Evolutionary conservation across 2,888 invertebrate species (phyloP).

Genomic region (Torymus tubicola): DNA sequence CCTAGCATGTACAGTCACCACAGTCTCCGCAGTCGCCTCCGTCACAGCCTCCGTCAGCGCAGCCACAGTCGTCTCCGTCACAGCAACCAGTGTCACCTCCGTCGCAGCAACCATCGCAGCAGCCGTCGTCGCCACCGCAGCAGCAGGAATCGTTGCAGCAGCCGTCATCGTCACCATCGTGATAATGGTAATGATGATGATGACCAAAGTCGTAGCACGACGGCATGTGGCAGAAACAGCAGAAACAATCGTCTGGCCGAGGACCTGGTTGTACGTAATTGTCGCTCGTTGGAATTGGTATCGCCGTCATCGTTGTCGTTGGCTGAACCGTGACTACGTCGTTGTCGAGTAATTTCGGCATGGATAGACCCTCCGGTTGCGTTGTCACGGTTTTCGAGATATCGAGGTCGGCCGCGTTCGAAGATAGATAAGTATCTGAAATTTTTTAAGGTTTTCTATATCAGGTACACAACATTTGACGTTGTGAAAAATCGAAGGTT

Average conservation of each 20-base stretch:
- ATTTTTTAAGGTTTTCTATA: too few species aligned
- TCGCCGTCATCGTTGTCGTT: background rate
- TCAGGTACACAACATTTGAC: too few species aligned
- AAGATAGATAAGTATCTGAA: background rate
- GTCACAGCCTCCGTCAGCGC: background rate
- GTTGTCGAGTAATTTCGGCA: background rate
- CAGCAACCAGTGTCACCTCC: too few species aligned
- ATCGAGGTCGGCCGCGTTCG: background rate
- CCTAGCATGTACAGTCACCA: background rate
- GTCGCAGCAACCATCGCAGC: background rate
- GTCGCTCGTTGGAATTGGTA: background rate
- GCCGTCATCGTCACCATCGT: background rate
- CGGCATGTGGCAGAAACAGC: background rate
- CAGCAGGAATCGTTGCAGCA: background rate
- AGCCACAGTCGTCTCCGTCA: too few species aligned
- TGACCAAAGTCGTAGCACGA: too few species aligned
- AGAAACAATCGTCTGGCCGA: background rate
- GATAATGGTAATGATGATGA: too few species aligned
- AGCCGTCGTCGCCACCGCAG: background rate
- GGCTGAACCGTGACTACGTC: conserved; percentile 21
- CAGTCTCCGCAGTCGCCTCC: background rate
- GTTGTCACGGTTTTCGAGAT: background rate
- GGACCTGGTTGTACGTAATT: background rate
- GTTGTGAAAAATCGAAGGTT: too few species aligned
- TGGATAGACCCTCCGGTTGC: background rate